Evolutionary conservation across 2,888 invertebrate genomes (phyloP).

Genomic region (Copidosoma aretas): DNA sequence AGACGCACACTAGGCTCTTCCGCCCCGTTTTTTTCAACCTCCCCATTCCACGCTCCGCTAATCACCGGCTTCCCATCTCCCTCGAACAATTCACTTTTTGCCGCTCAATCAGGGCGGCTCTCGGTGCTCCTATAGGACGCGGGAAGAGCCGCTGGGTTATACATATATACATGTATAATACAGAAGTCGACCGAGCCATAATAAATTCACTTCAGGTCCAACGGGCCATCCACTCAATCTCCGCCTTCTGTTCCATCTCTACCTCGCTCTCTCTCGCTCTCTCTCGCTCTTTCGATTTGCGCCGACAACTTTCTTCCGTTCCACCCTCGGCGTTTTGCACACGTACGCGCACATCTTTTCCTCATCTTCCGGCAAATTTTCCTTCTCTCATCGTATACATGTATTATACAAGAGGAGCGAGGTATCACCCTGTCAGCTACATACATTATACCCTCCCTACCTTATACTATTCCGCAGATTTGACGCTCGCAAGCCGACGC

Average conservation of each 20-base stretch:
- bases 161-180: neutral
- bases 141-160: neutral
- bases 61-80: constrained; percentile 10
- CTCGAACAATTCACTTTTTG: constrained; percentile 27
- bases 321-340: neutral
- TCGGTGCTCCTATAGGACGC: neutral
- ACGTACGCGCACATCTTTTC: constrained; percentile 9
- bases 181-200: constrained; percentile 31
- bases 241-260: constrained; percentile 21
- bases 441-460: no score
- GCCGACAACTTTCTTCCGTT: constrained; percentile 5
- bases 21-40: constrained; percentile 6
- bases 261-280: neutral
- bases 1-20: constrained; percentile 24
- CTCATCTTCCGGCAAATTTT: constrained; percentile 15
- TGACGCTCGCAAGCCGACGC: neutral
- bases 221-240: constrained; percentile 42
- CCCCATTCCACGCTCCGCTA: constrained; percentile 19
- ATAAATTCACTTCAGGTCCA: constrained; percentile 41
- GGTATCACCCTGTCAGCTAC: no score
- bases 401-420: no score
- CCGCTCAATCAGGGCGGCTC: constrained; percentile 19
- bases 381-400: neutral
- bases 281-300: neutral
- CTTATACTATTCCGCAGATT: neutral